Base-by-base conservation (phyloP, 2,113 vertebrate genomes). In the Barnardius zonarius region DNA sequence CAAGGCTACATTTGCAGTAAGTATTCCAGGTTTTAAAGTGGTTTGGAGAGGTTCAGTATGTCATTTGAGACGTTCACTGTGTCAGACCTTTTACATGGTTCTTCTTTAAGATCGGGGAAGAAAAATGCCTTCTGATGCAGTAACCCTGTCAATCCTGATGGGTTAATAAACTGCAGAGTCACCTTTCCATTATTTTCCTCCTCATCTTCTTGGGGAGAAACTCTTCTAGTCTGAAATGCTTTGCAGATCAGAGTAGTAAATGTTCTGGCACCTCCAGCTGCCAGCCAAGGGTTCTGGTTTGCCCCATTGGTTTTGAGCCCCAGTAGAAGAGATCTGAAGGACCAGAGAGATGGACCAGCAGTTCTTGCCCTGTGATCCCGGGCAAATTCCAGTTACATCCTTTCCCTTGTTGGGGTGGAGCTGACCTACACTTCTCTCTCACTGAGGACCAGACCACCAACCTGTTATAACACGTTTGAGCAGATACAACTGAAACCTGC, bases 281-380 rank as follows among this genome's bases (percentile, higher is more conserved):
- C 33, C 44, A 57, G 13, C 37, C 11, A 37, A 7, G 28, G 11
- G 12, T 17, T 5, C 33, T 43, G 61, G 9, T 55, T 55, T 30
- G 11, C 24, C 31, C 23, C 31, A 37, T 51, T 79, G 55, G 2
- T 55, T 80, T 59, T 51, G 75, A 30, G 33, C 10, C 9, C 18
- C 19, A 1, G 16, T 5, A n/a, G 6, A 37, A 28, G 24, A 39
- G 19, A 44, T 15, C 27, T 30, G 46, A 68, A 41, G 43, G 27
- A 33, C 30, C 1, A 0, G 18, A 27, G 33, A 23, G 13, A 24
- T 24, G 43, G 31, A 33, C 25, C 1, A 0, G 22, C 31, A 62
- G 11, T 49, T 54, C 74, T 55, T 75, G 13, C 43, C 30, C 13
- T 64, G 4, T 11, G 33, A 31, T 35, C 55, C 46, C 37, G 8